Evolutionary conservation across 1,140 invertebrate genomes (phyloP), one percentile per base, ranked within the genome.

Genomic region (Potamilus streckersoni): DNA sequence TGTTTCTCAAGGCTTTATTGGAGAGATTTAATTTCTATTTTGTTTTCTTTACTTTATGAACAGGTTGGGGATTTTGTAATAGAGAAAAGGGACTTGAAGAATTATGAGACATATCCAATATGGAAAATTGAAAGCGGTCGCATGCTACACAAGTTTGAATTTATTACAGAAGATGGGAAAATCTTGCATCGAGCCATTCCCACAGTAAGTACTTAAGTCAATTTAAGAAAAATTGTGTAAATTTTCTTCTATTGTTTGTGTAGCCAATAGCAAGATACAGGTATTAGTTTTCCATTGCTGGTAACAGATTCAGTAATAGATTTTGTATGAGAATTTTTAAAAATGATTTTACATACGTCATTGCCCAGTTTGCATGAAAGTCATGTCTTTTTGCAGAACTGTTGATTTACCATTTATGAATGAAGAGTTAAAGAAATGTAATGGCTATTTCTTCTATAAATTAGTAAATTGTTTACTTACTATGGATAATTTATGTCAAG

Each of bases 31-130:
- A 69, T 62, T 27, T 16, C 17, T 5, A 57, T 63, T 65, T 58
- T 68, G 70, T 15, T 71, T 56, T 49, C 79, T 83, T 49, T 49
- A 49, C 38, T 49, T 49, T 49, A 8, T 49, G 38, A 49, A 38
- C 80, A 89, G 88, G 78, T 84, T 72, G 87, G 87, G n/a, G 78
- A 80, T 69, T 89, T 87, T 83, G 74, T 89, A 17, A 84, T 89
- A 27, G 87, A 89, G 69, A 86, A 85, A 62, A 88, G 84, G 73
- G 87, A 88, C 74, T n/a, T 85, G 56, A 82, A 82, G 20, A 88
- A 86, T 67, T 85, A 83, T 78, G 86, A 88, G 67, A 83, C 59
- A 31, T 89, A 84, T 76, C 86, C 88, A 2, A 84, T 89, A 27
- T 89, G 88, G 88, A 84, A 82, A 60, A 81, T 89, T 20, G 87